Evolutionary conservation across 2,888 invertebrate genomes (phyloP), one percentile per base, ranked within the genome.

Genomic region (Cremastobaeus sp.): DNA sequence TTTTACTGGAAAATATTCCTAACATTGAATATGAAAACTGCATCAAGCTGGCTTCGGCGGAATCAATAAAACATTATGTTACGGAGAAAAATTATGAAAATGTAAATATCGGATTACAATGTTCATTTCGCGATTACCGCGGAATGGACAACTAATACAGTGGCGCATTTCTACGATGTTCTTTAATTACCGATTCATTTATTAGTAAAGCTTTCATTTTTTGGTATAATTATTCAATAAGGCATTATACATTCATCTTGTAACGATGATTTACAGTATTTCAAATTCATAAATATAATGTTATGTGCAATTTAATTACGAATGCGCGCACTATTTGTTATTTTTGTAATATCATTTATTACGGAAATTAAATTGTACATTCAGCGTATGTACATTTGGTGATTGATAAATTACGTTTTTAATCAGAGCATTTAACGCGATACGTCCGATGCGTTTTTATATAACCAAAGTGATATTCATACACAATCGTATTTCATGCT

Each of bases 391-490:
- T n/a, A n/a, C n/a, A 18, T 30, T 28, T 30, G 9, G 9, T 21
- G 39, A 47, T 43, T 32, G 32, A 52, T 32, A 21, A 52, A 52
- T 60, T 30, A 45, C 35, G 32, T 59, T 68, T 60, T 68, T 68
- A 41, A 45, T 60, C 34, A 45, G 50, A 30, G 18, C 60, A 32
- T 18, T 18, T 17, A 17, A 43, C 39, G 48, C 35, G n/a, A 52
- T 62, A n/a, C n/a, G n/a, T n/a, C n/a, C n/a, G 41, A 48, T 57
- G 34, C 12, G 43, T 52, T 65, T 65, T 57, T 43, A 47, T 71
- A 45, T 52, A 48, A 66, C 59, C 28, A 32, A 43, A 66, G 50
- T 47, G 66, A 39, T 50, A 54, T 48, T 54, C 14, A 48, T 47
- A 66, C 66, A 60, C 60, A 66, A 66, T 52, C 62, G 54, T 62